These are phyloP conservation scores for Neodiprion lecontei DNA, from an alignment of 1,140 invertebrate species.

Conservation along the genomic window DNA sequence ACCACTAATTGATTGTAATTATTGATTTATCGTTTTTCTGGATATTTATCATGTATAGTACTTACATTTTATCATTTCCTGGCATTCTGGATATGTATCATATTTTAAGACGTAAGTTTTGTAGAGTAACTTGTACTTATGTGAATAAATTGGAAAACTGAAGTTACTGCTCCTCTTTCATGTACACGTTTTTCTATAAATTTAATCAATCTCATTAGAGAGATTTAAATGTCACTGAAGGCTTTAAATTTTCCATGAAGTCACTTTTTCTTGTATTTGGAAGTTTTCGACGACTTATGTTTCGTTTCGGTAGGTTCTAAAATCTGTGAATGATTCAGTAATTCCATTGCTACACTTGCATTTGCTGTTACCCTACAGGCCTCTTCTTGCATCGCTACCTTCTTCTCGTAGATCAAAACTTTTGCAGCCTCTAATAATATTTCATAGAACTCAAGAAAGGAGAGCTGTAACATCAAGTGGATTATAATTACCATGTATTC, in stretches of 20 bases:
- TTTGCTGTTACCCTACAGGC: neutral
- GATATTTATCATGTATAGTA: slow-evolving; percentile 37
- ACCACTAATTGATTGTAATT: slow-evolving; percentile 29
- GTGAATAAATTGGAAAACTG: slow-evolving; percentile 8
- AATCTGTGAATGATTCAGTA: neutral
- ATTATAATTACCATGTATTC: neutral
- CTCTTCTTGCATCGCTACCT: neutral
- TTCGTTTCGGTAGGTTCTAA: no score
- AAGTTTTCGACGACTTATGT: no score
- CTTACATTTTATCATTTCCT: slow-evolving; percentile 29
- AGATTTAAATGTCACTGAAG: no score
- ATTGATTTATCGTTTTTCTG: slow-evolving; percentile 29
- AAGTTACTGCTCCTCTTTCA: no score
- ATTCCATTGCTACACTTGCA: neutral
- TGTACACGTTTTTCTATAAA: no score
- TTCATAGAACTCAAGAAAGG: slow-evolving; percentile 68
- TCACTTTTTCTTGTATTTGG: no score
- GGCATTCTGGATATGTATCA: slow-evolving; percentile 19
- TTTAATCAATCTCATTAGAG: no score
- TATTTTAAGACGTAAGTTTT: slow-evolving; percentile 31
- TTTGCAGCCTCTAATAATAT: slow-evolving; percentile 42
- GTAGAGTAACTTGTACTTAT: slow-evolving; percentile 10
- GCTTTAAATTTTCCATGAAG: no score
- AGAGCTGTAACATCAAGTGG: slow-evolving; percentile 42
- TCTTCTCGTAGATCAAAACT: slow-evolving; percentile 20